phyloP scores from a whole-genome alignment of 2,797 vertebrate species.

The Yasuhikotakia modesta region DNA sequence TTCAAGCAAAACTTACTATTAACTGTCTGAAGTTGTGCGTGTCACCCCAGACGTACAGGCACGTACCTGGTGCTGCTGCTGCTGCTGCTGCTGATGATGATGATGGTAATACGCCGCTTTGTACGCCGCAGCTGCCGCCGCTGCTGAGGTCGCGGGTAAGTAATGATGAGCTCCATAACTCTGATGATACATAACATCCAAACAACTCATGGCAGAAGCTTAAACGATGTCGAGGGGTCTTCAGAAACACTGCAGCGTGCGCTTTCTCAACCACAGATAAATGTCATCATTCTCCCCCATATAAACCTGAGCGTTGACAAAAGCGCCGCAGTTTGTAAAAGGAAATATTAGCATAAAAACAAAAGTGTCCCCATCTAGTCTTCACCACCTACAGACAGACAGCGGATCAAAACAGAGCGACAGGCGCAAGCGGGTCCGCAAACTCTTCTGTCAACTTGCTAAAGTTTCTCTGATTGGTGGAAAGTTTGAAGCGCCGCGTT shows the following conservation, averaged over 20 bases:
- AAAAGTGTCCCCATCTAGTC: constrained; percentile 76
- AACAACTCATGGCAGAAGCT: constrained; percentile 89
- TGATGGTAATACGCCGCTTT: constrained; percentile 81
- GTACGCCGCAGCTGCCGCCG: constrained; percentile 76
- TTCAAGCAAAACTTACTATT: neutral
- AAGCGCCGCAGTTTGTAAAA: constrained; percentile 70
- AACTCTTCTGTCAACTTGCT: constrained; percentile 62
- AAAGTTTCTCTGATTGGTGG: constrained; percentile 70
- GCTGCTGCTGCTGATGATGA: constrained; percentile 62
- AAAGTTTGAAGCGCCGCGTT: constrained; percentile 56
- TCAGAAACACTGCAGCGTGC: constrained; percentile 31
- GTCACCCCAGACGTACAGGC: neutral
- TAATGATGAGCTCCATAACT: constrained; percentile 88
- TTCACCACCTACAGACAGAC: constrained; percentile 70
- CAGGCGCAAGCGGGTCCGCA: constrained; percentile 21
- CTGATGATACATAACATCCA: constrained; percentile 95
- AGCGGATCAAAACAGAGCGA: constrained; percentile 55
- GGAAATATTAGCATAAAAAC: constrained; percentile 76
- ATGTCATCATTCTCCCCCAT: constrained; percentile 67
- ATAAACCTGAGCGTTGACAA: constrained; percentile 79
- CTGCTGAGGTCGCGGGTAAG: constrained; percentile 68
- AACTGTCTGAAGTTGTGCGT: neutral
- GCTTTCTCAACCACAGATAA: constrained; percentile 69
- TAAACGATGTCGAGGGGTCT: constrained; percentile 51
- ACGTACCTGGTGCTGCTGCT: constrained; percentile 85